A percentile compares a stretch with the other conserved stretches of the same genome.
phyloP scores from a whole-genome alignment of 2,888 invertebrate species.

The Melieria omissa region DNA sequence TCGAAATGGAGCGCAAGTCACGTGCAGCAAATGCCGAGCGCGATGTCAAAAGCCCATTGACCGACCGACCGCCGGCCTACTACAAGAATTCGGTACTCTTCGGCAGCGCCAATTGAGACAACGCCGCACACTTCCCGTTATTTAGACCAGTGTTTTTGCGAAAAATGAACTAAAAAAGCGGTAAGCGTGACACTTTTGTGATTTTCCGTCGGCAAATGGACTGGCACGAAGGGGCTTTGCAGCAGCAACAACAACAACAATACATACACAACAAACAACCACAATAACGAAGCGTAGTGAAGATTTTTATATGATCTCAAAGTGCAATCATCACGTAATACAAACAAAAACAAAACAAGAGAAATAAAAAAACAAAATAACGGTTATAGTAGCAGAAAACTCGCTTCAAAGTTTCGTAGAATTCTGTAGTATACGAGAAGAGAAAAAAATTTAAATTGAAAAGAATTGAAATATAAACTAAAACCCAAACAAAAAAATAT shows the following conservation, averaged over 20 bases:
- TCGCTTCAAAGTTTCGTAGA: constrained; percentile 10
- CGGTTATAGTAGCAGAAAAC: background rate
- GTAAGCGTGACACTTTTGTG: constrained; percentile 22
- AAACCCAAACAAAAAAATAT: background rate
- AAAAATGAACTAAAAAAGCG: background rate
- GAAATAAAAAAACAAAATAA: constrained; percentile 12
- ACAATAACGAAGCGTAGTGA: background rate
- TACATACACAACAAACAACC: background rate
- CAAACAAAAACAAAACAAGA: constrained; percentile 1
- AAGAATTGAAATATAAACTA: constrained; percentile 1
- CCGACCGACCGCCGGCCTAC: constrained; percentile 80
- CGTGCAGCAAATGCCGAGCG: constrained; percentile 82
- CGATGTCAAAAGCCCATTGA: constrained; percentile 87
- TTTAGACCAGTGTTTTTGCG: background rate
- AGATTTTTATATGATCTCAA: constrained; percentile 54
- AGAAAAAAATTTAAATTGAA: constrained; percentile 4
- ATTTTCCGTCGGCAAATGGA: constrained; percentile 33
- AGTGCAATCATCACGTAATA: constrained; percentile 58
- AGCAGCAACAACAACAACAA: constrained; percentile 4
- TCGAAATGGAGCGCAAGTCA: constrained; percentile 88
- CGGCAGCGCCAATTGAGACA: constrained; percentile 82
- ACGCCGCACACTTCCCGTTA: background rate
- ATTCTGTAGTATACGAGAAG: constrained; percentile 1
- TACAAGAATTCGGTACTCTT: constrained; percentile 92
- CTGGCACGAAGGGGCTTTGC: background rate